A percentile compares a stretch with the other conserved stretches of the same genome.
phyloP scores from a whole-genome alignment of 1,140 invertebrate species.

The Drosophila asahinai region DNA sequence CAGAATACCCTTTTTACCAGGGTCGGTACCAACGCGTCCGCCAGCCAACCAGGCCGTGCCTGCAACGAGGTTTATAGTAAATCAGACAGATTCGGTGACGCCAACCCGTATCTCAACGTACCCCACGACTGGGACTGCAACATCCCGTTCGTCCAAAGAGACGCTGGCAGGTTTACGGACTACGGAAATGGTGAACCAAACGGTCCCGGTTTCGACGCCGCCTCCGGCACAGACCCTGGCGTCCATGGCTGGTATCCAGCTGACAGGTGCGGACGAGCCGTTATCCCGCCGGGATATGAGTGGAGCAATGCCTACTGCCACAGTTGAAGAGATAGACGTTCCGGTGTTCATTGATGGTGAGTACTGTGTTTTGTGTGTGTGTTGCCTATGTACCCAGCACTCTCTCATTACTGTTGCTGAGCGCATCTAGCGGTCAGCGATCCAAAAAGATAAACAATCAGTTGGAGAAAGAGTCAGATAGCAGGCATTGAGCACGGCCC shows the following conservation, averaged over 20 bases:
- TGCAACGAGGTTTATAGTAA: slow-evolving; percentile 64
- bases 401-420: slow-evolving; percentile 76
- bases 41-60: slow-evolving; percentile 69
- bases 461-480: slow-evolving; percentile 80
- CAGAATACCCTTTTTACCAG: slow-evolving; percentile 84
- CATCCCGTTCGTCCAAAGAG: slow-evolving; percentile 53
- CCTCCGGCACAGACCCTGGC: slow-evolving; percentile 74
- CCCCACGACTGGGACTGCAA: slow-evolving; percentile 58
- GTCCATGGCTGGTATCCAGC: slow-evolving; percentile 81
- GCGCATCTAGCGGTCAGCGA: slow-evolving; percentile 17
- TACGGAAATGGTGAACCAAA: slow-evolving; percentile 58
- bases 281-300: slow-evolving; percentile 78
- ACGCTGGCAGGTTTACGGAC: slow-evolving; percentile 53
- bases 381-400: slow-evolving; percentile 79
- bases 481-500: slow-evolving; percentile 55
- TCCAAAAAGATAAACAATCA: slow-evolving; percentile 57
- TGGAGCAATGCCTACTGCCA: slow-evolving; percentile 85
- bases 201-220: slow-evolving; percentile 71
- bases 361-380: slow-evolving; percentile 84
- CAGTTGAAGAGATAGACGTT: slow-evolving; percentile 85
- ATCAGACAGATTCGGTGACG: slow-evolving; percentile 62
- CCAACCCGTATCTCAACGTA: slow-evolving; percentile 61
- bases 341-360: slow-evolving; percentile 85
- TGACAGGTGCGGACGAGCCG: slow-evolving; percentile 80
- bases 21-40: slow-evolving; percentile 66